Evolutionary conservation across 2,888 invertebrate genomes (phyloP), one percentile per base, ranked within the genome.

Genomic region (Acronicta alni): DNA sequence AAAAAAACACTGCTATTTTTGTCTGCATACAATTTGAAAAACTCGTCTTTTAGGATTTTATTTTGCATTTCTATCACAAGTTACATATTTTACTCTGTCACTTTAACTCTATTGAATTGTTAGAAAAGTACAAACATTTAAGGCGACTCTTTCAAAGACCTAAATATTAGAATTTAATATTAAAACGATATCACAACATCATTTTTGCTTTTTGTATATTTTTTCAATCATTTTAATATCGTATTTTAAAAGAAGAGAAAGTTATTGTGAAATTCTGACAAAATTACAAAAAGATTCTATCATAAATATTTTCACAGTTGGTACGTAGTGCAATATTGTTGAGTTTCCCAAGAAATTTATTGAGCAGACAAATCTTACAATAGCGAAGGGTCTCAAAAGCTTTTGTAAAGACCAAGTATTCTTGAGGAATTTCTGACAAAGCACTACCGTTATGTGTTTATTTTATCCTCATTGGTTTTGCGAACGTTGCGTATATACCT

Each of bases 81-180:
- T 59, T 68, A 59, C 67, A 72, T 72, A 68, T 68, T 58, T 51
- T 51, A 45, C 18, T 54, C 23, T 16, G 47, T 47, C 39, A 49
- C 41, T 58, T 58, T 51, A 51, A 67, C 53, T 72, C 43, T 18
- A 35, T 38, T 9, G 8, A 37, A n/a, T n/a, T n/a, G n/a, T n/a
- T n/a, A 41, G 52, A 44, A 54, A 72, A 53, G 47, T 52, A 37
- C 39, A 48, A 15, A 39, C 30, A 35, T 32, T 42, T 20, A 38
- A 49, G 42, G 57, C 23, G 56, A 57, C 42, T 37, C 16, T 20
- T 46, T 72, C 16, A 10, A 56, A 20, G 2, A 20, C 48, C 47
- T 39, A 47, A 16, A 54, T 72, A 66, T 52, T 20, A 3, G 26
- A 51, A 57, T 57, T 54, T 39, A 51, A 57, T 67, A 57, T 23